Evolutionary conservation across 2,113 vertebrate genomes (phyloP).

Genomic region (Casuarius casuarius): DNA sequence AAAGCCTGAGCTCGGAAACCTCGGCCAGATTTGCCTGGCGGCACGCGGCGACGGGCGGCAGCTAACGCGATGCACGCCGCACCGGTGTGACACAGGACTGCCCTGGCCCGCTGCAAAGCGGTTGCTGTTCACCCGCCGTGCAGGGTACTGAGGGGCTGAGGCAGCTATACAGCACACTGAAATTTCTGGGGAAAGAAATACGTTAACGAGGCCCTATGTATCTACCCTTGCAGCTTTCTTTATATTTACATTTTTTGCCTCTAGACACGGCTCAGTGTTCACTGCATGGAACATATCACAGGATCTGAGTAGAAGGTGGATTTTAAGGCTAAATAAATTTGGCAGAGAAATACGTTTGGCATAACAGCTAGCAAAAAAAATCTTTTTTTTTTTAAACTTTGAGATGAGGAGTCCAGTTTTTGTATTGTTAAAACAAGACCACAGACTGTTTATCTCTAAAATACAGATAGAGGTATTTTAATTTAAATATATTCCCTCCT

Average conservation of each 20-base stretch:
- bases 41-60: constrained; percentile 71
- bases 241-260: neutral
- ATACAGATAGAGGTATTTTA: neutral
- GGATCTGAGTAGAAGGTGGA: neutral
- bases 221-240: neutral
- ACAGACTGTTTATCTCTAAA: neutral
- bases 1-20: constrained; percentile 58
- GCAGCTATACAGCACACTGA: neutral
- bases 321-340: neutral
- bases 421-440: neutral
- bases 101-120: neutral
- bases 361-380: neutral
- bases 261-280: neutral
- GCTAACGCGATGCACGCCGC: neutral
- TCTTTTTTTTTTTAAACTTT: neutral
- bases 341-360: neutral
- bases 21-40: constrained; percentile 61
- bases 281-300: neutral
- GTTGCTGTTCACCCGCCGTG: neutral
- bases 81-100: neutral
- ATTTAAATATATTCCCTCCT: neutral
- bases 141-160: neutral
- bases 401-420: neutral
- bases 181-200: neutral
- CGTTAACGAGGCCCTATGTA: neutral